Evolutionary conservation across 2,113 vertebrate species (phyloP), one percentile per base, ranked within the genome.

Genomic region (Elanus axillaris): DNA sequence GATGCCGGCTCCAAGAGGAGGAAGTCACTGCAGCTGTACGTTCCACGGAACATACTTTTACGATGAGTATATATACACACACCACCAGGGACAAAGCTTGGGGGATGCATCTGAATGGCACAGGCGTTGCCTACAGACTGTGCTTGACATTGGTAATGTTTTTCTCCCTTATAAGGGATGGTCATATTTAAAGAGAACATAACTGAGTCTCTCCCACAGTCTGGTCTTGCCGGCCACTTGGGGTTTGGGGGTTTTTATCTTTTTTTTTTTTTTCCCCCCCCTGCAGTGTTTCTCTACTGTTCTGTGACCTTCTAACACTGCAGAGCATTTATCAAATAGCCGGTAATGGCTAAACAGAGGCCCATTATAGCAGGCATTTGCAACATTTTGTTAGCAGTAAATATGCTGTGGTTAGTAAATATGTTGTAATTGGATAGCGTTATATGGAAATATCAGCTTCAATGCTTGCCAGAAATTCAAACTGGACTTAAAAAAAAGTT

Each of bases 121-220:
- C 93, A 81, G 40, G 40, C 87, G 74, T 74, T 74, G 87, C 83
- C 13, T 53, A 10, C 36, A 32, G 40, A 22, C 38, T 62, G 36
- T 3, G 16, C n/a, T 80, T 56, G 6, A 42, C 8, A 0, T 25
- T 45, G 40, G 38, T 10, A 40, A 12, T 90, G 42, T 40, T 83
- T 88, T 91, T 96, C 75, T 90, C 62, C 95, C 95, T 90, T 95
- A 84, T 94, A 97, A 93, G 90, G 95, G 40, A 27, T 10, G 67
- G 36, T 91, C n/a, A 21, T 13, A 62, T 45, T 74, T 62, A 56
- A 42, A 18, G 25, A 79, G 26, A 34, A 10, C 15, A 10, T 31
- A 34, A 80, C 48, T 16, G 38, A 67, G 15, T 52, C 19, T 76
- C 64, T 58, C 56, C 17, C 43, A 78, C 16, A 76, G 67, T 76